These are phyloP conservation scores for Haliclona indistincta DNA, from an alignment of 37 sponge, comb jelly and placozoan genomes.

Conservation along the genomic window DNA sequence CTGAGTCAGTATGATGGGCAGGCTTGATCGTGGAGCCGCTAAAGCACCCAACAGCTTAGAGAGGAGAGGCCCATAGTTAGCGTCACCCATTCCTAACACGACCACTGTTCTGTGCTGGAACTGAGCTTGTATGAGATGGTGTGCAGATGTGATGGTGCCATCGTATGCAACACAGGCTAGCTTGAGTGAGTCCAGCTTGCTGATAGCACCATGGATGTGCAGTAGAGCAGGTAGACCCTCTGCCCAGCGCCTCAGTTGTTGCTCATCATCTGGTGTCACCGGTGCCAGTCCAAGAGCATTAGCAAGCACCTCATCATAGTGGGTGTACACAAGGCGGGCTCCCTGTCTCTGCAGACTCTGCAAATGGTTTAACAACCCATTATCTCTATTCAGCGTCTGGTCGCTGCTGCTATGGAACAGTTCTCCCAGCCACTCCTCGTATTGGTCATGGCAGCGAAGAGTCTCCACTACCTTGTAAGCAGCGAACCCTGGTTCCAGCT, in stretches of 20 bases:
- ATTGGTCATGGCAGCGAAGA: slow-evolving; percentile 15
- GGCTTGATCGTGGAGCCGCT: too few relatives aligned
- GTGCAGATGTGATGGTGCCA: neutral
- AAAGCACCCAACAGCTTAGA: too few relatives aligned
- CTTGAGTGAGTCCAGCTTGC: slow-evolving; percentile 12
- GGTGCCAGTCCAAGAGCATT: slow-evolving; percentile 15
- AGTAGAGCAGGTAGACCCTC: slow-evolving; percentile 19
- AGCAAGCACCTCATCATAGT: slow-evolving; percentile 42
- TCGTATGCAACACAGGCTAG: slow-evolving; percentile 43
- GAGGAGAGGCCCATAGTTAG: slow-evolving; percentile 43
- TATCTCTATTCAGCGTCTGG: neutral
- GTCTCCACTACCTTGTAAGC: slow-evolving; percentile 33
- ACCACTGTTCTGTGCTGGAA: slow-evolving; percentile 34
- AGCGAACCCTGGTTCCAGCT: slow-evolving; percentile 52
- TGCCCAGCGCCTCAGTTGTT: slow-evolving; percentile 38
- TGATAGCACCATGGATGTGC: slow-evolving; percentile 46
- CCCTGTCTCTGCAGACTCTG: slow-evolving; percentile 25
- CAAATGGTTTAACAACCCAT: neutral
- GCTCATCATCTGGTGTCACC: slow-evolving; percentile 28
- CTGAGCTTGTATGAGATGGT: slow-evolving; percentile 15
- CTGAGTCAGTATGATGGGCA: slow-evolving; percentile 35
- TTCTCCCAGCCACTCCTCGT: slow-evolving; percentile 53
- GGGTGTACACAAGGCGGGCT: slow-evolving; percentile 41
- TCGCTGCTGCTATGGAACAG: slow-evolving; percentile 10
- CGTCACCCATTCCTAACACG: slow-evolving; percentile 45